Base-by-base conservation (phyloP, 1,140 invertebrate species). In the Fopius arisanus region DNA sequence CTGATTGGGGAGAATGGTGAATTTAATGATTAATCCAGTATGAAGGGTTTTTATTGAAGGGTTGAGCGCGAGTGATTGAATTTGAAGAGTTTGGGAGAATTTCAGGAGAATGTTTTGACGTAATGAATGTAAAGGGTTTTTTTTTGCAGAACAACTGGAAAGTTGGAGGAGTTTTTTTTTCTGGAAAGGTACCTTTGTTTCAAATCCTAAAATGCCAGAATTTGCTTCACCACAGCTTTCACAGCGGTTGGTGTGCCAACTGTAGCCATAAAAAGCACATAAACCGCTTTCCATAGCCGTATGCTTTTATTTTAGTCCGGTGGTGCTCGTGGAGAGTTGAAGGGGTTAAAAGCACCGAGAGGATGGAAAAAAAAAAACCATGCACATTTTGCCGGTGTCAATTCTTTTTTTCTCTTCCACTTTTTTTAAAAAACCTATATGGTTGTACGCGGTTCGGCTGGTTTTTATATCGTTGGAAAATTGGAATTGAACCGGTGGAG, bases 401-500 rank as follows among this genome's bases (percentile, higher is more conserved):
- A 3, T 65, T 63, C 26, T 63, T 51, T 16, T 67, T 41, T 19
- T 28, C 73, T 59, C 19, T 29, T 26, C 59, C 43, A n/a, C n/a
- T n/a, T n/a, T n/a, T n/a, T n/a, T n/a, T n/a, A n/a, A n/a, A n/a
- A 31, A 43, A 31, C 21, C 14, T 14, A 65, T 31, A 40, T 16
- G n/a, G 31, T 29, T 26, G 48, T 37, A 51, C 40, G 66, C 54
- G 16, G 62, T 65, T 72, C 48, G 69, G 75, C 66, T 70, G 37
- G 59, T 41, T 80, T 84, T 83, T 83, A 82, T 80, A 82, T 81
- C 78, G 78, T 72, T 75, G 78, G 78, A 78, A 82, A 83, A 84
- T 84, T 84, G 83, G 82, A 84, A 82, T 80, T 77, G 76, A 78
- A 80, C 76, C 74, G 77, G 67, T 74, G 75, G 68, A 21, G 28